Percentiles rank a stretch among this genome's conserved stretches.
Evolutionary conservation across 2,888 invertebrate genomes (phyloP).

Genomic region (Mimas tiliae): DNA sequence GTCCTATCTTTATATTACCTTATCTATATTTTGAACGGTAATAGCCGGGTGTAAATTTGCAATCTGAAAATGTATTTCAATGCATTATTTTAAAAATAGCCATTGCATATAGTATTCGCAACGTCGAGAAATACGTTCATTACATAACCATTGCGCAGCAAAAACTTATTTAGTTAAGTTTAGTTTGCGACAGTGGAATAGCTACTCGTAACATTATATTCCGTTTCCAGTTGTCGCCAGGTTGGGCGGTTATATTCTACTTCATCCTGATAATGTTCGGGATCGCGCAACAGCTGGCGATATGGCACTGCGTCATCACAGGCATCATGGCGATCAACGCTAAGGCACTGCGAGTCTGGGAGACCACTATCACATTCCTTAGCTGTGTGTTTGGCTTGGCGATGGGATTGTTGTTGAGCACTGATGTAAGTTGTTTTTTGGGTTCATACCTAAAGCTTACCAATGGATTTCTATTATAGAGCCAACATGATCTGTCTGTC

Average conservation of each 20-base stretch:
- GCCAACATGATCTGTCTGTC: no score
- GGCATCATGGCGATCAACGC: conserved; percentile 92
- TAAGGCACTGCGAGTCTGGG: conserved; percentile 89
- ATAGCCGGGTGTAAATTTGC: no score
- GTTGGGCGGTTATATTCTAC: conserved; percentile 95
- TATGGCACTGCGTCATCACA: conserved; percentile 96
- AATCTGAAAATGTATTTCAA: no score
- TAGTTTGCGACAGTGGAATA: no score
- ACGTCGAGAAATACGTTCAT: no score
- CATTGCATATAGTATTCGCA: no score
- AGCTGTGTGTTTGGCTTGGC: conserved; percentile 93
- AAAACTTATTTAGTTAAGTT: no score
- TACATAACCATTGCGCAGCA: no score
- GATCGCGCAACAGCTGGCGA: conserved; percentile 93
- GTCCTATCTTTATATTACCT: no score
- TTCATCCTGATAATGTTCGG: conserved; percentile 94
- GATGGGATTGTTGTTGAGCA: conserved; percentile 93
- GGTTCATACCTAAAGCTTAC: not conserved
- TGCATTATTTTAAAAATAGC: no score
- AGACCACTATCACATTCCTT: conserved; percentile 92
- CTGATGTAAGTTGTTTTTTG: conserved; percentile 86
- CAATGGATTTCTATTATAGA: not conserved
- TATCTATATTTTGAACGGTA: no score
- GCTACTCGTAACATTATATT: not conserved
- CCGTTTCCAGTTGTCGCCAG: conserved; percentile 88